A percentile compares a stretch with the other conserved stretches of the same genome.
phyloP scores from a whole-genome alignment of 2,888 invertebrate species.

The Adineta ricciae region DNA sequence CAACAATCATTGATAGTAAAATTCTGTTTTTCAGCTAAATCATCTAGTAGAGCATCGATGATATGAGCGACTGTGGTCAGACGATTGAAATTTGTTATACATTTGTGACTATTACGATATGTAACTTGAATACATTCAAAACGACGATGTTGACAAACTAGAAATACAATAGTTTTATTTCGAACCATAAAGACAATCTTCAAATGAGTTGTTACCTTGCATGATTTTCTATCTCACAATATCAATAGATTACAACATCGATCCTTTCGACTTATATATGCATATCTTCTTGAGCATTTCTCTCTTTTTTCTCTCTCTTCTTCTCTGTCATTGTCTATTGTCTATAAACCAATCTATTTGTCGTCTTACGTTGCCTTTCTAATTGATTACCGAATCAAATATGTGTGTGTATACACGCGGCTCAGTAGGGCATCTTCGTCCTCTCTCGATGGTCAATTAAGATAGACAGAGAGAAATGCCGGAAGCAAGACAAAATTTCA shows the following conservation, averaged over 20 bases:
- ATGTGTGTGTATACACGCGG: not conserved
- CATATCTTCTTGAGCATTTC: not conserved
- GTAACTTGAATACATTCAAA: not conserved
- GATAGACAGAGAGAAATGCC: not conserved
- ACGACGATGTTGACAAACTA: not conserved
- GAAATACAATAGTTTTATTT: too few relatives aligned
- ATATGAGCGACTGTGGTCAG: not conserved
- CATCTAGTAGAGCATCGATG: not conserved
- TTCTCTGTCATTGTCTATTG: not conserved
- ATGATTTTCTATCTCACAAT: not conserved
- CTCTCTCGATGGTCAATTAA: not conserved
- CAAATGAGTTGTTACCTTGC: not conserved
- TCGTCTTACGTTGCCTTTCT: not conserved
- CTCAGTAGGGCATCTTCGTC: not conserved
- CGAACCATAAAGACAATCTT: too few relatives aligned
- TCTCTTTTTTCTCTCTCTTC: not conserved
- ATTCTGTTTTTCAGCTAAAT: not conserved
- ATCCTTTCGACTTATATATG: not conserved
- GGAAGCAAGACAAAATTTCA: not conserved
- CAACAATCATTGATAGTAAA: not conserved
- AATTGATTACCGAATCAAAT: conserved; percentile 13
- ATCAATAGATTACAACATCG: not conserved
- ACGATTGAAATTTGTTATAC: conserved; percentile 1
- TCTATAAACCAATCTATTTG: not conserved
- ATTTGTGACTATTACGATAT: not conserved